Evolutionary conservation across 2,113 vertebrate genomes (phyloP).

Genomic region (Coptodon bakossiorum): DNA sequence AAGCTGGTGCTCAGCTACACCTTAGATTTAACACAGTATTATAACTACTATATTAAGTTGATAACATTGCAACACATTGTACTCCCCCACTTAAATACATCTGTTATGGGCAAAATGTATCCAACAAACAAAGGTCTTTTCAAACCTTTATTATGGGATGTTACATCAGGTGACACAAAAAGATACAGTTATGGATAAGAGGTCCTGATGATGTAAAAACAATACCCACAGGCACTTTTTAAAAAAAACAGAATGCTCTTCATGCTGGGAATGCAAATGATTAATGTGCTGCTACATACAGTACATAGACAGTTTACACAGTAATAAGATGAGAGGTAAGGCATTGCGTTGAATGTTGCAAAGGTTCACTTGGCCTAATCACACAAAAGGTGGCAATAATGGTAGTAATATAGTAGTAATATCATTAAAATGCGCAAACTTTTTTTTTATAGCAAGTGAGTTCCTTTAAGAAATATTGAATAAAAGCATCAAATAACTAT

Average conservation of each 20-base stretch:
- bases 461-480: not conserved
- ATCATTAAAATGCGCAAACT: not conserved
- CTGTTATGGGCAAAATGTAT: not conserved
- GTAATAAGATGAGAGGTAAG: slow-evolving; percentile 40
- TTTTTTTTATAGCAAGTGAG: not conserved
- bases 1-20: not conserved
- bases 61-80: not conserved
- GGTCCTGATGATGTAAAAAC: slow-evolving; percentile 26
- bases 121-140: not conserved
- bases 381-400: not conserved
- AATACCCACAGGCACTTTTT: slow-evolving; percentile 62
- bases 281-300: slow-evolving; percentile 14
- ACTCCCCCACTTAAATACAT: not conserved
- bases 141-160: slow-evolving; percentile 41
- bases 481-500: not conserved
- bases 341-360: slow-evolving; percentile 24
- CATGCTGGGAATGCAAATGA: slow-evolving; percentile 9
- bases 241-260: slow-evolving; percentile 2
- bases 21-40: not conserved
- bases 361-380: slow-evolving; percentile 4
- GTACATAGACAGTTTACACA: slow-evolving; percentile 13
- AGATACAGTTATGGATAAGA: not conserved
- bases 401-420: not conserved
- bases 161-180: slow-evolving; percentile 24
- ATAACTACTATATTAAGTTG: not conserved